These are phyloP conservation scores for Petrolisthes manimaculis DNA, from an alignment of 2,888 invertebrate species.

Conservation along the genomic window DNA sequence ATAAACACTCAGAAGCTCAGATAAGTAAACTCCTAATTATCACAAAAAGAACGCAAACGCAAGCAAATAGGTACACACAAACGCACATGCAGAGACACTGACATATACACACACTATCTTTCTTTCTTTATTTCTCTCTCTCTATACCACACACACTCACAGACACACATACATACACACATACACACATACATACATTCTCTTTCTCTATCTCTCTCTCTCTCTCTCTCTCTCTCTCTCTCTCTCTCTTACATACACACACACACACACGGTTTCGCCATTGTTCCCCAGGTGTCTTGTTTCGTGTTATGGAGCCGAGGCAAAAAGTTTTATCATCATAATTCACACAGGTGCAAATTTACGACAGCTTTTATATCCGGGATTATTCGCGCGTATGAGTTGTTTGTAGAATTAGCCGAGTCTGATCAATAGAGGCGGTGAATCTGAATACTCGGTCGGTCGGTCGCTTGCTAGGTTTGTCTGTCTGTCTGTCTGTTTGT, in stretches of 20 bases:
- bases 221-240: too few relatives aligned
- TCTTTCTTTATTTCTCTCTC: too few relatives aligned
- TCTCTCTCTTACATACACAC: too few relatives aligned
- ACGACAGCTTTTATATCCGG: constrained; percentile 56
- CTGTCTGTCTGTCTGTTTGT: neutral
- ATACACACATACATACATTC: too few relatives aligned
- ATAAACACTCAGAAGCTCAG: too few relatives aligned
- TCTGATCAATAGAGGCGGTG: constrained; percentile 51
- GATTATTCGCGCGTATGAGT: constrained; percentile 59
- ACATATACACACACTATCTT: too few relatives aligned
- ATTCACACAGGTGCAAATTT: constrained; percentile 58
- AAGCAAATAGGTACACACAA: constrained; percentile 15
- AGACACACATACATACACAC: too few relatives aligned
- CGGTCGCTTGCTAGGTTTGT: neutral
- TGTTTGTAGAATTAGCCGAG: constrained; percentile 51
- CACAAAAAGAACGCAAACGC: too few relatives aligned
- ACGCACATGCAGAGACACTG: constrained; percentile 16
- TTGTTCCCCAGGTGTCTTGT: constrained; percentile 61
- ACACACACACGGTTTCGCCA: too few relatives aligned
- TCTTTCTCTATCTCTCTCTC: too few relatives aligned
- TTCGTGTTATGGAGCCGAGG: constrained; percentile 38
- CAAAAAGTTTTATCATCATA: constrained; percentile 58
- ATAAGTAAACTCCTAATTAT: too few relatives aligned
- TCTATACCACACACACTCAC: too few relatives aligned
- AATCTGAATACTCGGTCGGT: constrained; percentile 34